Evolutionary conservation across 1,140 invertebrate genomes (phyloP), one percentile per base, ranked within the genome.

Genomic region (Myzus persicae): DNA sequence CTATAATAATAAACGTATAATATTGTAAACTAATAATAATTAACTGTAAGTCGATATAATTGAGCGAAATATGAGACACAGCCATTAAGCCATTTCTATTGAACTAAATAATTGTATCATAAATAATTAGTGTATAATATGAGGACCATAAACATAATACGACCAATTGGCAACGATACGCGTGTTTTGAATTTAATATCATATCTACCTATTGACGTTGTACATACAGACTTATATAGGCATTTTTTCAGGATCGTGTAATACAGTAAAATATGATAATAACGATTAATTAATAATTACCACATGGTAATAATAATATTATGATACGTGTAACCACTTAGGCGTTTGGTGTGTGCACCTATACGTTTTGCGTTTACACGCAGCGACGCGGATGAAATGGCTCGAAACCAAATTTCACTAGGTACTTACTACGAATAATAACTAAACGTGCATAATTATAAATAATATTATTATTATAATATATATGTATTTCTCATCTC

Each of bases 381-480:
- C 24, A 26, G 36, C 26, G 11, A 31, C 14, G 46, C 31, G 44
- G 20, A 88, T 11, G n/a, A 48, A 88, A 51, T 51, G n/a, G 46
- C n/a, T 88, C n/a, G 87, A 88, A 88, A 88, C 46, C 1, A 51
- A 88, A 88, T 88, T 88, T 88, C 87, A 88, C 87, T 51, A 44
- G 20, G 85, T 22, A 44, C 8, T 20, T 44, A 44, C 40, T 26
- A 31, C 1, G 31, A 44, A 42, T 87, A 87, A 44, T 40, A 85
- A n/a, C n/a, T n/a, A n/a, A n/a, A 38, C 9, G 38, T 46, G 14
- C 42, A n/a, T 31, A 46, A 44, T 46, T 24, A 84, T 20, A 24
- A 84, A 22, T 24, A 38, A 7, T 40, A 82, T 40, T 42, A 42
- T 40, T 44, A 76, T 46, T 46, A 46, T 89, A 38, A 48, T 51